Conservation (phyloP, 2,797 vertebrate species). For the Pangasius krempfi region DNA sequence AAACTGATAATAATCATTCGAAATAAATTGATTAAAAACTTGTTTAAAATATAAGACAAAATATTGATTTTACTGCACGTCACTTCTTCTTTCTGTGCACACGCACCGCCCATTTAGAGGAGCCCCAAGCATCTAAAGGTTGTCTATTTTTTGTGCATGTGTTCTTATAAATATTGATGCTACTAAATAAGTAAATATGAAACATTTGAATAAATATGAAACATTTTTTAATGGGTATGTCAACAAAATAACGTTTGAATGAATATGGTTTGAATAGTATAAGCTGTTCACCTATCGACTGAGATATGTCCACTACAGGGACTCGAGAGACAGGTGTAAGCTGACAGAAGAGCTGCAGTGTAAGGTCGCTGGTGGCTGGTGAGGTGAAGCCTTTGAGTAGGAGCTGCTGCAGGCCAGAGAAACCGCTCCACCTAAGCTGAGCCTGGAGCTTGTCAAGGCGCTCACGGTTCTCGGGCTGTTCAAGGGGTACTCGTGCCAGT, state of each 20-base stretch:
- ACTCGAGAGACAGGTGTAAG: conserved; percentile 94
- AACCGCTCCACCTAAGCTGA: conserved; percentile 96
- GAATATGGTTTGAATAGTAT: background rate
- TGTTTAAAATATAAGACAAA: background rate
- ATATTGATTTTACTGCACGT: background rate
- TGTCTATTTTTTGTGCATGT: background rate
- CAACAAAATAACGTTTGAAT: background rate
- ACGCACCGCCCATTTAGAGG: background rate
- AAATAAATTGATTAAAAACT: background rate
- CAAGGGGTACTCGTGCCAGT: conserved; percentile 89
- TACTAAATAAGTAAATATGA: background rate
- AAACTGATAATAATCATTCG: background rate
- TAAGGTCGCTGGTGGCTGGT: conserved; percentile 91
- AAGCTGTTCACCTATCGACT: conserved; percentile 85
- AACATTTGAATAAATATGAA: background rate
- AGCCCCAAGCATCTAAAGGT: background rate
- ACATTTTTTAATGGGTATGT: background rate
- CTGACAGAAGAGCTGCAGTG: conserved; percentile 94
- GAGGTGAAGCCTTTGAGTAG: conserved; percentile 97
- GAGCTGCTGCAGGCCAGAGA: conserved; percentile 95
- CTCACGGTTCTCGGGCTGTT: conserved; percentile 93
- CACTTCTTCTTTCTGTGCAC: background rate
- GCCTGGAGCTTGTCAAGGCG: conserved; percentile 95
- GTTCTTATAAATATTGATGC: background rate
- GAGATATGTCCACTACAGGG: conserved; percentile 93